Conservation (phyloP, 2,113 vertebrate species). For the Hiodon tergisus region DNA sequence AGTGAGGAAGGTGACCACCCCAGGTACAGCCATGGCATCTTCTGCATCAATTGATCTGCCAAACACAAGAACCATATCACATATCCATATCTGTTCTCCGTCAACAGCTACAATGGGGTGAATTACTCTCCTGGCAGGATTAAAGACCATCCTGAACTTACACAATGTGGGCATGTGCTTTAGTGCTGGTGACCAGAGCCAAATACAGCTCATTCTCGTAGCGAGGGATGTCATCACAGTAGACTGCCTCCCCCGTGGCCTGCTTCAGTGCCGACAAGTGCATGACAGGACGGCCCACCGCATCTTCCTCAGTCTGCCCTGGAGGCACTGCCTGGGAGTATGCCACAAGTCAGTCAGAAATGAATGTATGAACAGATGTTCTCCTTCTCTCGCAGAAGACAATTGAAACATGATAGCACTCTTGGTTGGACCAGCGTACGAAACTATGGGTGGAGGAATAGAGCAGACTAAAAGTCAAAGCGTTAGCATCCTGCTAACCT, state of each 20-base stretch:
- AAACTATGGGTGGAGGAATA: background rate
- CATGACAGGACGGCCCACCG: conserved; percentile 78
- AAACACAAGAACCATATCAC: conserved; percentile 10
- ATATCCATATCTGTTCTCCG: background rate
- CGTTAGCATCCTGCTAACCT: too few species aligned
- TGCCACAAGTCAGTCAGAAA: background rate
- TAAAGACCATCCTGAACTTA: conserved; percentile 53
- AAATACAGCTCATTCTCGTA: conserved; percentile 83
- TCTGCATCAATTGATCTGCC: conserved; percentile 72
- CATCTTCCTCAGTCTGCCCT: conserved; percentile 70
- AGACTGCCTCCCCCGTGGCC: conserved; percentile 85
- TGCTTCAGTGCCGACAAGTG: conserved; percentile 84
- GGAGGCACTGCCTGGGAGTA: conserved; percentile 72
- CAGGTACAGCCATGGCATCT: conserved; percentile 68
- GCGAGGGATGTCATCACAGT: conserved; percentile 86
- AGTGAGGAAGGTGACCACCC: conserved; percentile 76
- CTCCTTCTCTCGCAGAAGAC: background rate
- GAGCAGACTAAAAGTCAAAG: too few species aligned
- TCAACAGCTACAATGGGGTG: background rate
- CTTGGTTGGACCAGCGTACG: too few species aligned
- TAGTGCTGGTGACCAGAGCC: conserved; percentile 78
- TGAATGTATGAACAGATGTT: background rate
- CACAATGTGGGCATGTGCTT: conserved; percentile 80
- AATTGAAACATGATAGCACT: too few species aligned
- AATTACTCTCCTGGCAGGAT: too few species aligned